Evolutionary conservation across 2,888 invertebrate genomes (phyloP).

Genomic region (Oxycera nigricornis): DNA sequence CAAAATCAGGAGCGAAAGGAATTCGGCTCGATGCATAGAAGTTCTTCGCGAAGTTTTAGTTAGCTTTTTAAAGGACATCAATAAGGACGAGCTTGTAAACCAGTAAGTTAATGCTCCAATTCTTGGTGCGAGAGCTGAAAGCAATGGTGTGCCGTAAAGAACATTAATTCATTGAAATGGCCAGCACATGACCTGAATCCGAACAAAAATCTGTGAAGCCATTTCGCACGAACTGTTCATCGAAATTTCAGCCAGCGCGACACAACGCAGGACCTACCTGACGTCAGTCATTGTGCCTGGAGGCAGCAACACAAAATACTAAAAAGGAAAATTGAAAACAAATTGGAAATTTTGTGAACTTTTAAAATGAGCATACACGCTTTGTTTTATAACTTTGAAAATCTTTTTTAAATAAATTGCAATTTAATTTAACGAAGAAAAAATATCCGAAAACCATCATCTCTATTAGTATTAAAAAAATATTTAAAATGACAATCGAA

Average conservation of each 20-base stretch:
- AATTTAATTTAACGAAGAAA: too few species aligned
- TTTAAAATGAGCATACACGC: too few species aligned
- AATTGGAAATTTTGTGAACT: too few species aligned
- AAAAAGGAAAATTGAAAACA: too few species aligned
- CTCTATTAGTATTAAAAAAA: too few species aligned
- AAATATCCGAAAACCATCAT: too few species aligned
- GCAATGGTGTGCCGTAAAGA: neutral
- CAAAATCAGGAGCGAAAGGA: neutral
- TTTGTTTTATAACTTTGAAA: too few species aligned
- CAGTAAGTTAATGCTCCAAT: neutral
- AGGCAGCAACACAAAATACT: too few species aligned
- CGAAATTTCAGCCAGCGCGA: neutral
- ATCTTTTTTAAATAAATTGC: too few species aligned
- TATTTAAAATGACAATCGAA: too few species aligned
- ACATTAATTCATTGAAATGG: neutral
- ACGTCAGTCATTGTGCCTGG: neutral
- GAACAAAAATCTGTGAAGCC: too few species aligned
- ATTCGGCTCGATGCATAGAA: neutral
- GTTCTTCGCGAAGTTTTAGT: neutral
- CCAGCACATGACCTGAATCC: neutral
- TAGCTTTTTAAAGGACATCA: neutral
- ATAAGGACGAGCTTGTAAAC: neutral
- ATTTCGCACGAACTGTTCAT: neutral
- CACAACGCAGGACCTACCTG: neutral
- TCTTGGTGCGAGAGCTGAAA: neutral